These are phyloP conservation scores for Borostomias antarcticus DNA, from an alignment of 2,797 vertebrate genomes.

Conservation along the genomic window DNA sequence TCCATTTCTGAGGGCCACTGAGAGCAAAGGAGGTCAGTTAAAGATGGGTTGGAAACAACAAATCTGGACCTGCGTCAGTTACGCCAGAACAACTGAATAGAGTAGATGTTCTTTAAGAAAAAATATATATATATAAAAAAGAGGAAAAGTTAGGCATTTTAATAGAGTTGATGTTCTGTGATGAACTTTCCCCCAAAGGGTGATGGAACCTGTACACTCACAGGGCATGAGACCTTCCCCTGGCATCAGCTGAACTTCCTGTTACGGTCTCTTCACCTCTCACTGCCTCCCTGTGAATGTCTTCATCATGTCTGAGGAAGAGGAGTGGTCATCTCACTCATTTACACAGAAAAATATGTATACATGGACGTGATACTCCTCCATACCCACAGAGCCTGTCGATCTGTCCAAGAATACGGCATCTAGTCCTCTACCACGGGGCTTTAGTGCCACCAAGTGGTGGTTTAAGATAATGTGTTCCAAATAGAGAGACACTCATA, in stretches of 20 bases:
- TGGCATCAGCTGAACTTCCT: constrained; percentile 32
- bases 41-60: background rate
- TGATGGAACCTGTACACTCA: too few species aligned
- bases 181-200: too few species aligned
- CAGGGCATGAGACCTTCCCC: constrained; percentile 31
- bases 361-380: background rate
- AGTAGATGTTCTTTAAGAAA: too few species aligned
- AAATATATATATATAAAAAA: too few species aligned
- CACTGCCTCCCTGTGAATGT: constrained; percentile 63
- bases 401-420: background rate
- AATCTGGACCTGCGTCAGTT: too few species aligned
- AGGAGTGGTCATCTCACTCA: background rate
- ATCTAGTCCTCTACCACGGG: background rate
- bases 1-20: constrained; percentile 19
- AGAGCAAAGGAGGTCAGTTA: background rate
- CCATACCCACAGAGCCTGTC: background rate
- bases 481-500: too few species aligned
- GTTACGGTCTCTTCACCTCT: constrained; percentile 57
- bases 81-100: too few species aligned
- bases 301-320: constrained; percentile 65
- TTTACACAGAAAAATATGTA: background rate
- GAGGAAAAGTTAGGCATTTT: too few species aligned
- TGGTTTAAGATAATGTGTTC: too few species aligned
- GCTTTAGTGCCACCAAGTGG: constrained; percentile 24
- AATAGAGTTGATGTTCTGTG: constrained; percentile 31